phyloP scores from a whole-genome alignment of 2,888 invertebrate genomes.

The Erpobdella octoculata region DNA sequence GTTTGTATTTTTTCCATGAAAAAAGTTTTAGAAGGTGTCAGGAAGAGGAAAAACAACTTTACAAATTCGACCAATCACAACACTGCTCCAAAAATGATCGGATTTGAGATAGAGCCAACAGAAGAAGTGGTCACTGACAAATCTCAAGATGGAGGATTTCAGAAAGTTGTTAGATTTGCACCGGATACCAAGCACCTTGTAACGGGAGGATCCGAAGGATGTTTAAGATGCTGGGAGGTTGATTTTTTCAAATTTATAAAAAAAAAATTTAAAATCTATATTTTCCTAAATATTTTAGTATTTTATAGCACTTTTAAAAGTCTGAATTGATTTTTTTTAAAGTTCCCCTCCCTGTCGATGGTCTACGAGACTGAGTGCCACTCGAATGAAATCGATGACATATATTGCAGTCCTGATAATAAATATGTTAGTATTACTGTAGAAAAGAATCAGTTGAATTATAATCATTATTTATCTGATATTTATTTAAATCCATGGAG shows the following conservation, averaged over 20 bases:
- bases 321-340: constrained; percentile 33
- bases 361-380: constrained; percentile 69
- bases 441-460: not conserved
- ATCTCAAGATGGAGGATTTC: constrained; percentile 65
- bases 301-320: not conserved
- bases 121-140: constrained; percentile 50
- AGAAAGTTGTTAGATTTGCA: constrained; percentile 75
- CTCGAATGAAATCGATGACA: constrained; percentile 82
- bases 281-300: not conserved
- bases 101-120: constrained; percentile 49
- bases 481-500: too few relatives aligned
- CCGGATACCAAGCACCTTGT: constrained; percentile 71
- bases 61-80: constrained; percentile 31
- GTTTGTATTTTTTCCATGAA: not conserved
- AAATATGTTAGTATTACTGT: constrained; percentile 55
- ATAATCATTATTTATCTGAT: too few relatives aligned
- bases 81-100: constrained; percentile 42
- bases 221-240: constrained; percentile 72
- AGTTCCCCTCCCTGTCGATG: constrained; percentile 70
- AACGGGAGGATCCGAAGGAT: constrained; percentile 83
- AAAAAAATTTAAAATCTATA: not conserved
- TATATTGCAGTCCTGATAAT: constrained; percentile 78
- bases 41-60: constrained; percentile 39
- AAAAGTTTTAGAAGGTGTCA: constrained; percentile 33
- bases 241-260: not conserved